Evolutionary conservation across 2,113 vertebrate genomes (phyloP), one percentile per base, ranked within the genome.

Genomic region (Odocoileus virginianus): DNA sequence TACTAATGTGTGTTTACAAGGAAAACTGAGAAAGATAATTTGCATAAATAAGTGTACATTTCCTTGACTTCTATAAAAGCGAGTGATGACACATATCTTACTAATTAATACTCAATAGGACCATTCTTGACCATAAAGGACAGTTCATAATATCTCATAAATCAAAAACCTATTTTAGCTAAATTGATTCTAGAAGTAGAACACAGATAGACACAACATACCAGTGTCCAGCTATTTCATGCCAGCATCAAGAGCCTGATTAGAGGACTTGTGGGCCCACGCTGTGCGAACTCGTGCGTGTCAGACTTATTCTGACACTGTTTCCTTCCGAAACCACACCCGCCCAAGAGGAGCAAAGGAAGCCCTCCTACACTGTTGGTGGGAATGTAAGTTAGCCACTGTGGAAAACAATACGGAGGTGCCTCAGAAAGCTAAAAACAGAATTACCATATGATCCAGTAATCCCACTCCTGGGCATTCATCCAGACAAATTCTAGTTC

Each of bases 131-230:
- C 27, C 60, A 78, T 79, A 88, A 83, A 47, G 12, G 47, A 54
- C 5, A 89, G 45, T 8, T 40, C 25, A 25, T 13, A 79, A 3
- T 21, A 83, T 60, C 52, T 88, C 88, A 3, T 45, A 96, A 96
- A 92, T 71, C 21, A 87, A 90, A 97, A 89, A 33, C 2, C 8
- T 64, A n/a, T n/a, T 50, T 95, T 58, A 86, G 89, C 58, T 83
- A 78, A 95, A 82, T 71, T 67, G 92, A 71, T 74, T 86, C 67
- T 86, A 40, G 67, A 94, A 94, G 47, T 40, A 52, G 40, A 97
- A 71, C 87, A 40, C 17, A 87, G 2, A 57, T 14, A 84, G n/a
- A 21, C 4, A 36, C 16, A 30, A 40, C 12, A 84, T 55, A 54
- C 4, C 45, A 33, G 14, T 76, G 55, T 57, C 61, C 43, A 71